A percentile compares a stretch with the other conserved stretches of the same genome.
These are phyloP conservation scores for Erebia aethiops DNA, from an alignment of 2,888 invertebrate genomes.

Conservation along the genomic window DNA sequence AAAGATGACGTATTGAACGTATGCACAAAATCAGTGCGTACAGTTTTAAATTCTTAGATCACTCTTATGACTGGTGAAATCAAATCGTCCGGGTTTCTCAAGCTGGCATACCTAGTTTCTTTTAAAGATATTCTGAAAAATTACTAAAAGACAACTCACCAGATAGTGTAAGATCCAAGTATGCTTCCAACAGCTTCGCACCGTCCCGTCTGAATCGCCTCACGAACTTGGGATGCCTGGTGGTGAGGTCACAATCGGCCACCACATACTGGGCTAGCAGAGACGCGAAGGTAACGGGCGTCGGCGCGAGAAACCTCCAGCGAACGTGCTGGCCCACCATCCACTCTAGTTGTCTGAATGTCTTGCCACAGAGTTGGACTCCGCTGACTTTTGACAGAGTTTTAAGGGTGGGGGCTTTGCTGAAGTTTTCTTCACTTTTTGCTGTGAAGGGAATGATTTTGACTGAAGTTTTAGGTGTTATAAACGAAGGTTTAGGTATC, in stretches of 20 bases:
- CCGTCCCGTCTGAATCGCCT: constrained; percentile 69
- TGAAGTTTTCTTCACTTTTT: constrained; percentile 74
- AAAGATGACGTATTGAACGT: no score
- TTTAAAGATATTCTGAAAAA: no score
- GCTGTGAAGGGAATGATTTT: constrained; percentile 50
- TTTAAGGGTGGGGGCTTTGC: constrained; percentile 68
- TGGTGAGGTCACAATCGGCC: constrained; percentile 66
- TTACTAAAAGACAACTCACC: constrained; percentile 53
- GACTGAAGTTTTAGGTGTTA: background rate
- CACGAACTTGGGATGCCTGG: constrained; percentile 70
- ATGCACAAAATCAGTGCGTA: no score
- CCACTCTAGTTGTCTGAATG: constrained; percentile 75
- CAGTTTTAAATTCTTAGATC: no score
- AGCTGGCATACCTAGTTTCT: no score
- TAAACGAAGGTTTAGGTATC: no score
- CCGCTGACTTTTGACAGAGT: constrained; percentile 65
- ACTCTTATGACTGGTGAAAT: no score
- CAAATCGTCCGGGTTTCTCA: no score
- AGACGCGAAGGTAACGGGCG: constrained; percentile 70
- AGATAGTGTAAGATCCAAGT: constrained; percentile 71
- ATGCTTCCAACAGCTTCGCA: constrained; percentile 63
- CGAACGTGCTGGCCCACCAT: constrained; percentile 75
- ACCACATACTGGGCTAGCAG: constrained; percentile 69
- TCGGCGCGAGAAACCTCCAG: constrained; percentile 71
- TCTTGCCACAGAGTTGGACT: constrained; percentile 68